Base-by-base conservation (phyloP, 1,140 invertebrate species). In the Bombyx mori region DNA sequence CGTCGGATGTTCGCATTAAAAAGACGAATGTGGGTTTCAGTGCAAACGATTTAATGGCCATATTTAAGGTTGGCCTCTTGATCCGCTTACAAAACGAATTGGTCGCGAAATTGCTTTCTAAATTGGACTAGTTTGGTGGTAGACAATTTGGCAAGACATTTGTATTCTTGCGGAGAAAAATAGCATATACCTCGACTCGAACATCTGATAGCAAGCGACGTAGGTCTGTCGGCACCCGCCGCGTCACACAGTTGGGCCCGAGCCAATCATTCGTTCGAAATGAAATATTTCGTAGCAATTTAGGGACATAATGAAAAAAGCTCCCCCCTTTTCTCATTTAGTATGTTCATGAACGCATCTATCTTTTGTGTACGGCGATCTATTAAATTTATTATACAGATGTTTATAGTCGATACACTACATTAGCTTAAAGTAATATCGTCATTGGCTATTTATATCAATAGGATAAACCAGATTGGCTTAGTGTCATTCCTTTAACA, bases 91-190 rank as follows among this genome's bases (percentile, higher is more conserved):
- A 78, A 83, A 84, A 86, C 79, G 80, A 82, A 86, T 84, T 83
- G 80, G 83, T 77, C 77, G 68, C 73, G 76, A 86, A 84, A 86
- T 86, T 86, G 81, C 81, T 84, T 82, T 84, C 83, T 75, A 84
- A 84, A 86, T 86, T 82, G 83, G 79, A 83, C 79, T 80, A 79
- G 77, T 84, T 78, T 70, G 75, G 76, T 72, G 75, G 77, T 74
- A 86, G 81, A 86, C 81, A 84, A 83, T 86, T 86, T 84, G 83
- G 81, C 80, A 84, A 84, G 80, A 79, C 81, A 86, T 86, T 86
- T 86, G 83, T 86, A 86, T 86, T 86, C 82, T 77, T 77, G 73
- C 63, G 70, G 76, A 84, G 83, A 82, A 82, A 86, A 84, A 86
- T 86, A 82, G 79, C 79, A 75, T 75, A 73, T 79, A 78, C 77